Base-by-base conservation (phyloP, 2,888 invertebrate species). In the Chaetogeoica ovagalla region DNA sequence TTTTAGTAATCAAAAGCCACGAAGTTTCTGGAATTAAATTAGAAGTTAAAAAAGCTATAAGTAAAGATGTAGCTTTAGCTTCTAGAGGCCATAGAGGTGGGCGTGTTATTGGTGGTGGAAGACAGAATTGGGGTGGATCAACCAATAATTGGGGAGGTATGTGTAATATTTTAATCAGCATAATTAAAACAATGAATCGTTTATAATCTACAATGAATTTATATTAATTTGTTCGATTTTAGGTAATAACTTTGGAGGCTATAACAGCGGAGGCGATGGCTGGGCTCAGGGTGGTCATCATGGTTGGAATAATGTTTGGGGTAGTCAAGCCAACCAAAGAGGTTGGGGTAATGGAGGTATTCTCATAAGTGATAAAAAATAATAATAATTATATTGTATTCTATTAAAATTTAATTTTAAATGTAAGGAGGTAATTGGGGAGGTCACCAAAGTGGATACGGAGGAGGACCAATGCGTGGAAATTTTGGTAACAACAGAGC, bases 41-140 rank as follows among this genome's bases (percentile, higher is more conserved):
- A 48, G 89, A 89, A 84, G 89, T 89, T 4, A 89, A 89, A 84
- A 90, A 90, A 85, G 89, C 89, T 13, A 84, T 89, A 15, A 87
- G 88, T 77, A 88, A 89, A 83, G 86, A 87, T 74, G 88, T 95
- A 86, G 94, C 95, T 90, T 91, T 91, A 82, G 88, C 88, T 82
- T 88, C 88, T 13, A 86, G 87, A 60, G 85, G 85, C 17, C 85
- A 85, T 48, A 85, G 84, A 21, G 85, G 84, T 57, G 84, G 83
- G 5, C 83, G 82, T 68, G 85, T 85, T 65, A 85, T 83, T 23
- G 85, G 85, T 63, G 85, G 84, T 13, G 85, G 84, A 43, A 84
- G 83, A 30, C 83, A 82, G 6, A 82, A 81, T 69, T 83, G 95
- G 86, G 94, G 95, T 90, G 91, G 91, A 82, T 88, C 88, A 82